These are phyloP conservation scores for Ostrea denselamellosa DNA, from an alignment of 1,140 invertebrate species.

Conservation along the genomic window DNA sequence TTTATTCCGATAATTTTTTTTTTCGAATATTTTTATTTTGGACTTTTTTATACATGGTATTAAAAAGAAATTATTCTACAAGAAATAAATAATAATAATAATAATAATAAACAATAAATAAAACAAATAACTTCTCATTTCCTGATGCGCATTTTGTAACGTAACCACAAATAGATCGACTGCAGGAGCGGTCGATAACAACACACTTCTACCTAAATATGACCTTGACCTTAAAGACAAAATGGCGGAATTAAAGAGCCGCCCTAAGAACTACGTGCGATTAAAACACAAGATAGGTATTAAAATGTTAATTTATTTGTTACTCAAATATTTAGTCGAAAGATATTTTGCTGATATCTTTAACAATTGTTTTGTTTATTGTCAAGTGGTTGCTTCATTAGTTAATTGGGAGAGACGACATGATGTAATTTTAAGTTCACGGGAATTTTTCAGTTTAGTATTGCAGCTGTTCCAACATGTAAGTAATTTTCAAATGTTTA, in stretches of 20 bases:
- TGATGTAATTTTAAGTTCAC: neutral
- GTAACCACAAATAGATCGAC: too few relatives aligned
- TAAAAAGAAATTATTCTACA: too few relatives aligned
- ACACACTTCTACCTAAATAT: too few relatives aligned
- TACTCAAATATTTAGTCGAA: neutral
- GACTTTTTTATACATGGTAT: too few relatives aligned
- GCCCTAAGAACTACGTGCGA: neutral
- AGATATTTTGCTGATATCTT: neutral
- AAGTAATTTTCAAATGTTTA: too few relatives aligned
- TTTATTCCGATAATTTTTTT: too few relatives aligned
- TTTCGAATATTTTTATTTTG: too few relatives aligned
- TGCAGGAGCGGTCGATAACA: too few relatives aligned
- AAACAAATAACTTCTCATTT: too few relatives aligned
- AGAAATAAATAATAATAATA: too few relatives aligned
- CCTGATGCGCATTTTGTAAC: too few relatives aligned
- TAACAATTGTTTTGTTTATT: neutral
- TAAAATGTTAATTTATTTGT: conserved; percentile 12
- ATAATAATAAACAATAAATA: too few relatives aligned
- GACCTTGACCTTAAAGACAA: neutral
- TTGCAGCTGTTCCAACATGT: neutral
- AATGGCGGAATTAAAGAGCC: conserved; percentile 31
- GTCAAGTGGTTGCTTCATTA: neutral
- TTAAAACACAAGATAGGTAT: neutral
- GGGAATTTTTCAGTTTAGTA: neutral
- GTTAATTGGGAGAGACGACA: neutral